Conservation (phyloP, 2,113 vertebrate species). For the Myxocyprinus asiaticus region DNA sequence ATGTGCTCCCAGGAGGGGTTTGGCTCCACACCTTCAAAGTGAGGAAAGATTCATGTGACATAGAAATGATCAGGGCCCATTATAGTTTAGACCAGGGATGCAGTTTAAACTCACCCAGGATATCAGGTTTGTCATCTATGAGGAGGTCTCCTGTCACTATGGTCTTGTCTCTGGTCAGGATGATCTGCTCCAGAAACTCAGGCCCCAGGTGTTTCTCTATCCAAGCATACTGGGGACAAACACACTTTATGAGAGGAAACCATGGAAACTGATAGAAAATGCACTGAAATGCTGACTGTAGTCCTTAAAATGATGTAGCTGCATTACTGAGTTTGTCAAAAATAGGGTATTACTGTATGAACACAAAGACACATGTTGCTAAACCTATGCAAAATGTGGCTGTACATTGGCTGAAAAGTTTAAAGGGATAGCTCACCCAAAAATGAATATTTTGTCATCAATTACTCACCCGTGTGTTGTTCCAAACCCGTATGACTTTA, state of each 20-base stretch:
- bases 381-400: background rate
- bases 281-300: background rate
- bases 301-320: background rate
- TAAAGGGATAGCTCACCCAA: too few species aligned
- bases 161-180: slow-evolving; percentile 93
- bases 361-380: background rate
- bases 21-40: slow-evolving; percentile 80
- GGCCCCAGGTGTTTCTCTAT: slow-evolving; percentile 90
- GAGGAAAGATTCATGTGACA: background rate
- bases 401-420: background rate
- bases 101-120: slow-evolving; percentile 75
- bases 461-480: too few species aligned
- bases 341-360: background rate
- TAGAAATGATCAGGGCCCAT: too few species aligned
- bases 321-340: background rate
- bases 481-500: too few species aligned
- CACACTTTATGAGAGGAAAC: slow-evolving; percentile 14
- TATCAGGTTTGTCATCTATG: slow-evolving; percentile 91
- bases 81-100: background rate
- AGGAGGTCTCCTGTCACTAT: slow-evolving; percentile 89
- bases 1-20: slow-evolving; percentile 90
- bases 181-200: slow-evolving; percentile 87
- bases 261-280: background rate
- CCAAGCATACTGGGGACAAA: slow-evolving; percentile 87
- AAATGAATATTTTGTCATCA: too few species aligned